Percentiles rank a stretch among this genome's conserved stretches.
Evolutionary conservation across 1,140 invertebrate genomes (phyloP).

Genomic region (Caenorhabditis tropicalis): DNA sequence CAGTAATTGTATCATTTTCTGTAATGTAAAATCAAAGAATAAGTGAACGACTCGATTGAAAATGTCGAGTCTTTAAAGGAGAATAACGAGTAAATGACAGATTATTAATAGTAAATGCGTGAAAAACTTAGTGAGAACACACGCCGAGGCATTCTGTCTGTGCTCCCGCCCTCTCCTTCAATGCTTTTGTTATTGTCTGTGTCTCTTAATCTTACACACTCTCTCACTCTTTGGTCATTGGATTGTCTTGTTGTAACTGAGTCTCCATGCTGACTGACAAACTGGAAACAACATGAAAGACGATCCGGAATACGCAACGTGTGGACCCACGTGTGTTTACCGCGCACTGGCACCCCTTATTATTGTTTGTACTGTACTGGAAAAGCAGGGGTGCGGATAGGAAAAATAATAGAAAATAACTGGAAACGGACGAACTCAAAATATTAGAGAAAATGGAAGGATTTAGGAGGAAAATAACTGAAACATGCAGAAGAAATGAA

Average conservation of each 20-base stretch:
- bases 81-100: not conserved
- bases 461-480: not conserved
- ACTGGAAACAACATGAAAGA: conserved; percentile 40
- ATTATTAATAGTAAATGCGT: conserved; percentile 13
- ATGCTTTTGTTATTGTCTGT: not conserved
- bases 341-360: not conserved
- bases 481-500: not conserved
- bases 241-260: conserved; percentile 40
- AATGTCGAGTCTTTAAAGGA: not conserved
- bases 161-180: not conserved
- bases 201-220: not conserved
- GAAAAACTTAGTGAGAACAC: conserved; percentile 24
- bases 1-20: conserved; percentile 26
- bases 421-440: not conserved
- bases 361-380: conserved; percentile 34
- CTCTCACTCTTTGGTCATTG: conserved; percentile 40
- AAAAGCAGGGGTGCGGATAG: conserved; percentile 13
- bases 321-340: conserved; percentile 12
- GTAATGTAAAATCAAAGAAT: not conserved
- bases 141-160: not conserved
- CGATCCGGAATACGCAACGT: conserved; percentile 37
- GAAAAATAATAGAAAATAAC: not conserved
- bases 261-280: not conserved
- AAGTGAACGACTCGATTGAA: not conserved
- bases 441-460: not conserved